Base-by-base conservation (phyloP, 2,797 vertebrate genomes). In the Phrynocephalus vlangalii region DNA sequence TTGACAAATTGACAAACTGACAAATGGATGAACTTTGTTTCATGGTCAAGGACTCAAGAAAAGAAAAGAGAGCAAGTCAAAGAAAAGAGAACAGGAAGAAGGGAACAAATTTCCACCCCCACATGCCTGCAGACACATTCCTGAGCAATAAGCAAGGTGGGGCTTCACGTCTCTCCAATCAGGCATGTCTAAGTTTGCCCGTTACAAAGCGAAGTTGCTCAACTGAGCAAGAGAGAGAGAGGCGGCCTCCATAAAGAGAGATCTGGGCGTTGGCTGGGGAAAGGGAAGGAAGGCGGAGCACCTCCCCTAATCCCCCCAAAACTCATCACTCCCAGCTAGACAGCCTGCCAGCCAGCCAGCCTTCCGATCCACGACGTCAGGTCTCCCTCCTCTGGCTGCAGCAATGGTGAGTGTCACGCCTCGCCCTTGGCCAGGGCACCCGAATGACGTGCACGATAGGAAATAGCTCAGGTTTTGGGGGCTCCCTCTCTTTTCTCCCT, bases 361-460 rank as follows among this genome's bases (percentile, higher is more conserved):
- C 0, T 22, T 0, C 6, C 8, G 0, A 6, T 67, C 28, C 52
- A 0, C 0, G 5, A 0, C 0, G 5, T 44, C 38, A 20, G 75
- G 60, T 66, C 26, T 22, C 72, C 13, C 13, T 6, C 7, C 8
- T 24, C 1, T 0, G 22, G 1, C 1, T 79, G 1, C 90, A 81
- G 60, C 87, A 84, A 95, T 94, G 95, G 95, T 95, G 89, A 93
- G 94, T 22, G 11, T 24, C 5, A 30, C 8, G 52, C 33, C 83
- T 5, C 13, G 8, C 33, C 5, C 66, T 56, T 24, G 44, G 15
- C 4, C 16, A 2, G 13, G 60, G 60, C 13, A 15, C 18, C 60
- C 13, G 18, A 63, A 63, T 63, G 60, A 63, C 60, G 18, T 18
- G 20, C 52, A 56, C 6, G 52, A 13, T 56, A 56, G 52, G 52